Percentiles rank a stretch among this genome's conserved stretches.
phyloP scores from a whole-genome alignment of 23 tunicate species.

The Ascidia mentula region DNA sequence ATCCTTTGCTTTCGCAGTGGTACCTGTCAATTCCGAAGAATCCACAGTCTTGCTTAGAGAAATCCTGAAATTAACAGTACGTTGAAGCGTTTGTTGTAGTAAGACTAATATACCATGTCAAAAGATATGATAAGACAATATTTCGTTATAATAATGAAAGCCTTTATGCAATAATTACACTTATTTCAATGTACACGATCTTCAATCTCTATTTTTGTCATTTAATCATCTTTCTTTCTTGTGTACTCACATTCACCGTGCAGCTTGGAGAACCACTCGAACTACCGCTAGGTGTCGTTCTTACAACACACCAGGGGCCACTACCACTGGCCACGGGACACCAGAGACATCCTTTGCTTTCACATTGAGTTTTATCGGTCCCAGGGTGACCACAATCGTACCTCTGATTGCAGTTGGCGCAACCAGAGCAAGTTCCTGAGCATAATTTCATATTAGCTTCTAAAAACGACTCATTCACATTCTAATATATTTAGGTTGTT shows the following conservation, averaged over 20 bases:
- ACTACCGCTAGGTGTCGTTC: slow-evolving; percentile 29
- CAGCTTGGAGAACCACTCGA: slow-evolving; percentile 36
- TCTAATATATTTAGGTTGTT: too few species aligned
- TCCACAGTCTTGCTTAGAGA: slow-evolving; percentile 81
- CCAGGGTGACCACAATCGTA: slow-evolving; percentile 90
- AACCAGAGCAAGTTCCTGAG: slow-evolving; percentile 51
- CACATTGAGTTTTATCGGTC: slow-evolving; percentile 40
- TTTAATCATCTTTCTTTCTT: too few species aligned
- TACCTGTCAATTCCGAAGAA: slow-evolving; percentile 72
- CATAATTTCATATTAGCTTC: too few species aligned
- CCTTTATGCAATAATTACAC: too few species aligned
- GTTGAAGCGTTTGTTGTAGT: too few species aligned
- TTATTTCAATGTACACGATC: too few species aligned
- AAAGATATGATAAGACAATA: too few species aligned
- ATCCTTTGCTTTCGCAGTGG: slow-evolving; percentile 63
- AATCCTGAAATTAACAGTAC: slow-evolving; percentile 53
- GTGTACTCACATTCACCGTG: slow-evolving; percentile 39
- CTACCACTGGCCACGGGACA: slow-evolving; percentile 49
- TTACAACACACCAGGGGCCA: slow-evolving; percentile 88
- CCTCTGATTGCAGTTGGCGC: slow-evolving; percentile 37
- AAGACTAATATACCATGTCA: too few species aligned
- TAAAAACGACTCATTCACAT: too few species aligned
- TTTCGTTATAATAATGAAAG: too few species aligned
- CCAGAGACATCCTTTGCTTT: slow-evolving; percentile 80
- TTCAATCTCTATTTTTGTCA: too few species aligned